Base-by-base conservation (phyloP, 1,140 invertebrate genomes). In the Lethrus apterus region DNA sequence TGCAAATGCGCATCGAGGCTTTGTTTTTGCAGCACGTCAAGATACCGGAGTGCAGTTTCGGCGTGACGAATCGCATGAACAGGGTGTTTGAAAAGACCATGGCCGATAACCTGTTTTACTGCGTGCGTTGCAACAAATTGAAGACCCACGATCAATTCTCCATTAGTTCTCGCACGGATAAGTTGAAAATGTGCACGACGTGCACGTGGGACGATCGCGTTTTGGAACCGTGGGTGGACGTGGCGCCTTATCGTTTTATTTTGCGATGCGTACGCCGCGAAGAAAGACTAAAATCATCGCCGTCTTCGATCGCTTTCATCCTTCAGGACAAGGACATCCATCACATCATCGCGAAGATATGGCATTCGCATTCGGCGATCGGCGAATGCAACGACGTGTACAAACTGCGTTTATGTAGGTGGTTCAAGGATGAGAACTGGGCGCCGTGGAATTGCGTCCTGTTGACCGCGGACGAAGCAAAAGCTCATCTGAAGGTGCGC, bases 391-490 rank as follows among this genome's bases (percentile, higher is more conserved):
- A 57, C 11, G 75, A 83, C 51, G 58, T 82, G 9, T 72, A 73
- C 3, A 59, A 74, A 17, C 56, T 85, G 30, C 65, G 76, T 29
- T 54, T 83, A 14, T 71, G 72, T 18, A 65, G 80, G 9, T 85
- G 79, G 70, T 59, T 73, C 23, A 63, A 66, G 1, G 52, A 75
- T 3, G 57, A 73, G 23, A 75, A 77, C 29, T 85, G 82, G 82
- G 71, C 77, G 5, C 82, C 82, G 1, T 85, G 81, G 82, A 85
- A 85, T 56, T 83, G 79, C 53, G 73, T 85, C 41, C 58, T 84
- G 13, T 61, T 85, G 1, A 83, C 80, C 0, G 60, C 73, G 1
- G 71, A 78, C 33, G 82, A 85, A 64, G 74, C 75, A 31, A 74
- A 78, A 45, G 65, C 69, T 3, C 82, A 85, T 54, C 54, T 75